Percentiles rank a stretch among this genome's conserved stretches.
These are phyloP conservation scores for Pinna nobilis DNA, from an alignment of 1,140 invertebrate species.

Conservation along the genomic window DNA sequence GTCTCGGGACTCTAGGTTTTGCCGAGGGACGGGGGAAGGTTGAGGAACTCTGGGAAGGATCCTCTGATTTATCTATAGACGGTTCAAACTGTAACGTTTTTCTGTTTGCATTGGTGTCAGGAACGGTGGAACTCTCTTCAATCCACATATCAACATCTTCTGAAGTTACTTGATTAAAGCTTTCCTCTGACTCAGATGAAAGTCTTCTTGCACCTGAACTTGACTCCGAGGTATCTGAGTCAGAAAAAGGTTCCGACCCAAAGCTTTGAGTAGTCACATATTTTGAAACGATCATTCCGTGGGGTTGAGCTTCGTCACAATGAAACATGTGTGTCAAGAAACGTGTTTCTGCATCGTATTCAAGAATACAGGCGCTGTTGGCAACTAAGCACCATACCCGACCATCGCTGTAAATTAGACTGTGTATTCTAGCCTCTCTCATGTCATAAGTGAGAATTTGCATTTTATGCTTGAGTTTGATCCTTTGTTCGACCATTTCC, in stretches of 20 bases:
- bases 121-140: background rate
- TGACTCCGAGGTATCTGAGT: background rate
- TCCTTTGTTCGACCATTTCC: slow-evolving; percentile 28
- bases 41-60: background rate
- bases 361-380: slow-evolving; percentile 34
- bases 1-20: background rate
- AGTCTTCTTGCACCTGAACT: background rate
- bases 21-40: background rate
- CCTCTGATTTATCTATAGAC: background rate
- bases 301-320: slow-evolving; percentile 23
- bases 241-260: too few species aligned
- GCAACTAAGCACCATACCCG: slow-evolving; percentile 48
- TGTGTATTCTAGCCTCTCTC: background rate
- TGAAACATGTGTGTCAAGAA: slow-evolving; percentile 33
- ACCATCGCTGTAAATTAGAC: slow-evolving; percentile 26
- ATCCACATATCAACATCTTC: slow-evolving; percentile 21
- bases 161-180: background rate
- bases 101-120: background rate
- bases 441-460: background rate
- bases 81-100: background rate
- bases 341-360: slow-evolving; percentile 41
- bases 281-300: slow-evolving; percentile 11
- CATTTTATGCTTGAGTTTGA: slow-evolving; percentile 31
- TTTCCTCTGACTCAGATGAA: slow-evolving; percentile 8
- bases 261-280: slow-evolving; percentile 2